These are phyloP conservation scores for Dicerorhinus sumatrensis DNA, from an alignment of 2,113 vertebrate species.

Conservation along the genomic window DNA sequence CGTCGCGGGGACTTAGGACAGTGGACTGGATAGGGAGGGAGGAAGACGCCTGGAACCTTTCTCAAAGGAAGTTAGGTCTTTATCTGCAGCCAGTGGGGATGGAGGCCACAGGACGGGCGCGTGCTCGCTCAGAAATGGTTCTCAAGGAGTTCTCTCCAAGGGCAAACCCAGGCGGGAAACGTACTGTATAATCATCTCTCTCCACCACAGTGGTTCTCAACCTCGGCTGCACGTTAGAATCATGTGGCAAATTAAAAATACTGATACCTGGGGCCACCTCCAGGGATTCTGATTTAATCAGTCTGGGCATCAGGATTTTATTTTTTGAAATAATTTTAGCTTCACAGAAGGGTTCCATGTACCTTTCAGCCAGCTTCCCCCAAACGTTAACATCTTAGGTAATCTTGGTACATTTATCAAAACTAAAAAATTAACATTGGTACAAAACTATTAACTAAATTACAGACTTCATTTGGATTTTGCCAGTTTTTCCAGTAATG, in stretches of 20 bases:
- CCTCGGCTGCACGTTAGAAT: neutral
- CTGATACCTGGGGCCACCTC: neutral
- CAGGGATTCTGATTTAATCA: neutral
- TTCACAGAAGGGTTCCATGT: neutral
- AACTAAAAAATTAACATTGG: slow-evolving; percentile 48
- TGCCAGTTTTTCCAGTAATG: neutral
- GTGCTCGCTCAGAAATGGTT: neutral
- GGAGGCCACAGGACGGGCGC: neutral
- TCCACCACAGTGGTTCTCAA: neutral
- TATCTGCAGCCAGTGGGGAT: neutral
- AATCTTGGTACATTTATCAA: neutral
- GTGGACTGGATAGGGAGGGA: neutral
- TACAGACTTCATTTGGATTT: neutral
- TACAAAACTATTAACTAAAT: neutral
- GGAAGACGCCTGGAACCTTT: neutral
- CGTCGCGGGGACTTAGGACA: neutral
- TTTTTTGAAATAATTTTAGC: neutral
- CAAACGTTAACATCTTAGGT: neutral
- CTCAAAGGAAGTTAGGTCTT: neutral
- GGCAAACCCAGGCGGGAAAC: neutral
- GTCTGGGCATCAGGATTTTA: neutral
- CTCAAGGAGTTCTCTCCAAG: neutral
- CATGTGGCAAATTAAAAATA: neutral
- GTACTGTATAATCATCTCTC: neutral
- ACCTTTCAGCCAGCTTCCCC: neutral